phyloP scores from a whole-genome alignment of 2,888 invertebrate genomes.

The Drosophila birchii region DNA sequence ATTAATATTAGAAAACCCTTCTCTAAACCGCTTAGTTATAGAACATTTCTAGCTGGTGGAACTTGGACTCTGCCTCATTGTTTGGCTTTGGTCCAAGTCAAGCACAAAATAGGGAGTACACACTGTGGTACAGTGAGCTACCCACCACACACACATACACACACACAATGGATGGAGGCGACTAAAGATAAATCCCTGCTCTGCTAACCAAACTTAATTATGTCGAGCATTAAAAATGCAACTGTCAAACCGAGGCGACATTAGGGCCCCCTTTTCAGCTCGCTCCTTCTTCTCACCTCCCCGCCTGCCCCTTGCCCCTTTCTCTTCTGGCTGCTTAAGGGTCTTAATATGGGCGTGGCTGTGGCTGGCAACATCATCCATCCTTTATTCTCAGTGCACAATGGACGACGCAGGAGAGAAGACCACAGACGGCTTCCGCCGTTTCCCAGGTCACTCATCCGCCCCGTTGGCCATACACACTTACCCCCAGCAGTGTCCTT shows the following conservation, averaged over 20 bases:
- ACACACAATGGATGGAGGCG: constrained; percentile 17
- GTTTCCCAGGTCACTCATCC: constrained; percentile 29
- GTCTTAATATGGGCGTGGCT: constrained; percentile 31
- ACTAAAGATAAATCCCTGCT: constrained; percentile 53
- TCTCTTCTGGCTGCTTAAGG: constrained; percentile 56
- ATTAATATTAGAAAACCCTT: constrained; percentile 1
- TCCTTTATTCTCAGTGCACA: constrained; percentile 61
- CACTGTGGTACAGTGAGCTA: constrained; percentile 11
- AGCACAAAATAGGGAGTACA: constrained; percentile 14
- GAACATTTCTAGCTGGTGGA: constrained; percentile 14
- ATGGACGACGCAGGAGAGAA: constrained; percentile 45
- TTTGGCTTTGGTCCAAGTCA: constrained; percentile 31
- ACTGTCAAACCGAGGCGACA: constrained; percentile 69
- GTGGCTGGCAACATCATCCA: constrained; percentile 51
- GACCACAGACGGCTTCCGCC: constrained; percentile 48
- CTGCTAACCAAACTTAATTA: constrained; percentile 76
- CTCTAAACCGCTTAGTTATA: constrained; percentile 2
- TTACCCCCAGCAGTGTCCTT: neutral
- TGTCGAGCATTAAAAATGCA: constrained; percentile 77
- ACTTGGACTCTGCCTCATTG: constrained; percentile 19
- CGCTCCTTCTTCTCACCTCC: neutral
- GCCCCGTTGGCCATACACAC: constrained; percentile 26
- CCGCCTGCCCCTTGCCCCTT: constrained; percentile 1
- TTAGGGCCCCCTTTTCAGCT: constrained; percentile 18
- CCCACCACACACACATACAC: constrained; percentile 18